Conservation (phyloP, 1,140 invertebrate genomes). For the Neoseiulus cucumeris region DNA sequence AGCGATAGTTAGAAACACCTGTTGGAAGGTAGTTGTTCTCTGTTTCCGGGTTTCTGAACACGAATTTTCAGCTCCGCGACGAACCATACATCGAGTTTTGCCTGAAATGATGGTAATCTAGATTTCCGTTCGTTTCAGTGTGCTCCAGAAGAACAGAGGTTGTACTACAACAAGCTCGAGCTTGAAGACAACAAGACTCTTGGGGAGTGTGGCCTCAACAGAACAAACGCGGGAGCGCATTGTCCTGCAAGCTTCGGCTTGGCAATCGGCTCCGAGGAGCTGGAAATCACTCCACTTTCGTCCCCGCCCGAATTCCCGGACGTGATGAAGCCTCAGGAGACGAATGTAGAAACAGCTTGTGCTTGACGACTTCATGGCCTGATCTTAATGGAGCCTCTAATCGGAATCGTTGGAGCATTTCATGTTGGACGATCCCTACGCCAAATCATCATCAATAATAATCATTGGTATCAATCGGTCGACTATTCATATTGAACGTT, state of each 20-base stretch:
- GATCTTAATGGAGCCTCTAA: neutral
- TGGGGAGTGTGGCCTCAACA: slow-evolving; percentile 71
- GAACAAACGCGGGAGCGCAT: slow-evolving; percentile 69
- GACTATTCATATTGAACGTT: too few relatives aligned
- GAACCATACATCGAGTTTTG: too few relatives aligned
- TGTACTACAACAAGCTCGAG: slow-evolving; percentile 69
- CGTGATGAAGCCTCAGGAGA: slow-evolving; percentile 85
- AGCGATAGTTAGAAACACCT: too few relatives aligned
- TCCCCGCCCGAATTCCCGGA: slow-evolving; percentile 88
- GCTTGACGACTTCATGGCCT: neutral
- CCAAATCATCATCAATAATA: neutral
- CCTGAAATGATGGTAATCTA: too few relatives aligned
- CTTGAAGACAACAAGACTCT: slow-evolving; percentile 73
- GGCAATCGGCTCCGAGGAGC: slow-evolving; percentile 44
- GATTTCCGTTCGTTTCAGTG: too few relatives aligned
- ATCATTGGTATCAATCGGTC: too few relatives aligned
- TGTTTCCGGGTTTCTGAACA: too few relatives aligned
- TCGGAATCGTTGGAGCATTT: neutral
- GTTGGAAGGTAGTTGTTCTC: too few relatives aligned
- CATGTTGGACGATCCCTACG: neutral
- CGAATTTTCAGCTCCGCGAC: too few relatives aligned
- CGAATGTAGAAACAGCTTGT: slow-evolving; percentile 16
- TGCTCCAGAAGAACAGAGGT: slow-evolving; percentile 54
- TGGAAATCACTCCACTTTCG: slow-evolving; percentile 57
- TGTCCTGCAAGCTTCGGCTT: slow-evolving; percentile 73